A percentile compares a stretch with the other conserved stretches of the same genome.
Conservation (phyloP, 2,797 vertebrate species). For the Euphonia xanthogaster region DNA sequence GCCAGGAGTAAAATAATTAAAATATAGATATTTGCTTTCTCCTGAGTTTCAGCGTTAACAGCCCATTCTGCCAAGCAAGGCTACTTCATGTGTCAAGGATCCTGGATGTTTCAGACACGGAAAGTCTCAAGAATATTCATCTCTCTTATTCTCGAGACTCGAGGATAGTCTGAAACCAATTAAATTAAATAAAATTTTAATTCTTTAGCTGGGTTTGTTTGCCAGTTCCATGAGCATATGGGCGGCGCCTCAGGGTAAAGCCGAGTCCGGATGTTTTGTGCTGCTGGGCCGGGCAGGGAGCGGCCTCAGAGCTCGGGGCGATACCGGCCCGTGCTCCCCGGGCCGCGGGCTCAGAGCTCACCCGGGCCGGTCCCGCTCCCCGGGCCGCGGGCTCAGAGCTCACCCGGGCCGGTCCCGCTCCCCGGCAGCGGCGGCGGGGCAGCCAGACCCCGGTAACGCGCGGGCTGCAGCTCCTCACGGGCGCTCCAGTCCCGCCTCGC, state of each 20-base stretch:
- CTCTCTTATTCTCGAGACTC: background rate
- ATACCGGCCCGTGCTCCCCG: background rate
- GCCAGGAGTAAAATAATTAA: background rate
- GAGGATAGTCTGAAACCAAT: background rate
- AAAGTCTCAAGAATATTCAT: background rate
- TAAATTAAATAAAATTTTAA: background rate
- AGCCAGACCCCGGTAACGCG: background rate
- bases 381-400: too few species aligned
- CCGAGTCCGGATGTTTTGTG: rapidly evolving
- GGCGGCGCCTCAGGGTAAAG: background rate
- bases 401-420: too few species aligned
- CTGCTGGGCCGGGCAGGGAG: background rate
- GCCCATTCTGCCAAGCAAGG: background rate
- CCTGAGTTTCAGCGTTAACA: background rate
- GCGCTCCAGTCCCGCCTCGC: background rate
- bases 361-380: background rate
- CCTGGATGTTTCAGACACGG: background rate
- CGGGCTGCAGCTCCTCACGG: background rate
- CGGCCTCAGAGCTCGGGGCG: rapidly evolving
- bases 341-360: background rate
- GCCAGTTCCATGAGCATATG: rapidly evolving
- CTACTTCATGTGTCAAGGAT: background rate
- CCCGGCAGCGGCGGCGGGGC: background rate
- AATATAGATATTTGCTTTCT: background rate
- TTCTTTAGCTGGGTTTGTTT: background rate